Conservation (phyloP, 2,797 vertebrate species). For the Acridotheres tristis region DNA sequence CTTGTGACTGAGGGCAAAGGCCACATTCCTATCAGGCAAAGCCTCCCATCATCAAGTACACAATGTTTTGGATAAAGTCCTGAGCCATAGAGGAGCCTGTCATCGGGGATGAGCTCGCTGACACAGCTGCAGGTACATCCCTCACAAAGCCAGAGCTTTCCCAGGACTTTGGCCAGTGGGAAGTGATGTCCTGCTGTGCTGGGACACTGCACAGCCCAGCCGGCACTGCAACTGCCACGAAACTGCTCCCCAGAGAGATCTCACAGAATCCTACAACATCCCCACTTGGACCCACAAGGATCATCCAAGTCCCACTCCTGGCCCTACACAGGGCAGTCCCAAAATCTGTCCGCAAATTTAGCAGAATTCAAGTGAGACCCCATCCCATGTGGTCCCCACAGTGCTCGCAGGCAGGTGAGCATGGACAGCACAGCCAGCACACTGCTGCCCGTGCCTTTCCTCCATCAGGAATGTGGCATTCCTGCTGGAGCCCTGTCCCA, state of each 20-base stretch:
- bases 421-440: background rate
- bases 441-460: rapidly evolving
- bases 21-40: conserved; percentile 32
- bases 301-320: background rate
- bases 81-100: background rate
- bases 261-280: background rate
- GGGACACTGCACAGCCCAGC: background rate
- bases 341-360: rapidly evolving
- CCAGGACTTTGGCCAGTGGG: background rate
- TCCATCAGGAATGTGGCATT: background rate
- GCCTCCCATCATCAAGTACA: conserved; percentile 7
- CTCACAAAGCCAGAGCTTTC: background rate
- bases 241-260: background rate
- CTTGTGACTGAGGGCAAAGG: conserved; percentile 44
- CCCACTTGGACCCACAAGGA: background rate
- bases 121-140: background rate
- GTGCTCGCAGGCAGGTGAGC: rapidly evolving
- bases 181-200: background rate
- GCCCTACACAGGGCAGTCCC: background rate
- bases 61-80: conserved; percentile 36
- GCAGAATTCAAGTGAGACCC: rapidly evolving
- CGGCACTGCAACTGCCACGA: background rate
- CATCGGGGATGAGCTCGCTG: background rate
- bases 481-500: background rate
- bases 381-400: rapidly evolving